Evolutionary conservation across 2,113 vertebrate genomes (phyloP).

Genomic region (Cardinalis cardinalis): DNA sequence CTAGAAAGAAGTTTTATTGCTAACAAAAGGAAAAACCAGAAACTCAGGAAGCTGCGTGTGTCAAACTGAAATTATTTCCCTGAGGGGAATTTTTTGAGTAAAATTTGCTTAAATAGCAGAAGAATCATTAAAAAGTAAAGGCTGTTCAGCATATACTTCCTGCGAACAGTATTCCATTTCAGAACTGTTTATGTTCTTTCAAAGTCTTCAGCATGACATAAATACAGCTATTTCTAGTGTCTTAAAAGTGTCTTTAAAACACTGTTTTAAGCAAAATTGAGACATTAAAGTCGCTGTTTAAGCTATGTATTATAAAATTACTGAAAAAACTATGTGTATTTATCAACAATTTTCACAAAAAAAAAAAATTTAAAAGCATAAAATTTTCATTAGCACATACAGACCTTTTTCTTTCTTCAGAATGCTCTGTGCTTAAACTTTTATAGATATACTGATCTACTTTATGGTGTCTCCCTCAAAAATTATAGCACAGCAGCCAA

Average conservation of each 20-base stretch:
- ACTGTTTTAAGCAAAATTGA: background rate
- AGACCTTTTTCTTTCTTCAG: slow-evolving; percentile 17
- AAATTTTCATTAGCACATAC: background rate
- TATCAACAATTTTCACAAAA: background rate
- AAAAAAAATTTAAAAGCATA: background rate
- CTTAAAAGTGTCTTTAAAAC: background rate
- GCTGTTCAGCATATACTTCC: background rate
- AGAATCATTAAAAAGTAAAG: background rate
- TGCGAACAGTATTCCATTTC: background rate
- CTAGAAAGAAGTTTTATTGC: background rate
- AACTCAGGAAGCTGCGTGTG: background rate
- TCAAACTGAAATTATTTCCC: background rate
- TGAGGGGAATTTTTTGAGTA: background rate
- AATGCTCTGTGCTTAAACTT: background rate
- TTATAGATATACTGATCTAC: background rate
- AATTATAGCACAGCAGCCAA: slow-evolving; percentile 45
- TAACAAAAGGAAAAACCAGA: background rate
- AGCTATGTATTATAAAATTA: background rate
- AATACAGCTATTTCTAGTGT: background rate
- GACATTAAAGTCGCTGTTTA: background rate
- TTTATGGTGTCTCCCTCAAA: slow-evolving; percentile 42
- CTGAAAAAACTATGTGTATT: background rate
- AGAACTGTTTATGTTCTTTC: background rate
- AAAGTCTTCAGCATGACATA: background rate
- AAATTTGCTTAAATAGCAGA: background rate